These are phyloP conservation scores for Eilema sororculum DNA, from an alignment of 2,888 invertebrate species.

Conservation along the genomic window DNA sequence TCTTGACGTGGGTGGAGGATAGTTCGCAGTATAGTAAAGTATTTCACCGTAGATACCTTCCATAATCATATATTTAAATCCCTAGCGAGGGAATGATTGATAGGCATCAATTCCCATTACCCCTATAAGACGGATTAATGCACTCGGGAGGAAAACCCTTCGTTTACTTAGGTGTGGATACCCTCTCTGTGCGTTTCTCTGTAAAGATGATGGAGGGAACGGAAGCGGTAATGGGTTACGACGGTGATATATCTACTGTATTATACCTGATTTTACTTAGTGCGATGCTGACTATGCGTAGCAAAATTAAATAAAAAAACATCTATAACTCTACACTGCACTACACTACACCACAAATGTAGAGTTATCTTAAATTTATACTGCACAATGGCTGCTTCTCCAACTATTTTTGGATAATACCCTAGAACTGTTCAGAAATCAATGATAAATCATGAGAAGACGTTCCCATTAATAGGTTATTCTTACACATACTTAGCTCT, in stretches of 20 bases:
- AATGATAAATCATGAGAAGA: not conserved
- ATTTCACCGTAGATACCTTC: not conserved
- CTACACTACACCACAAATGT: not conserved
- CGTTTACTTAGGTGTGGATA: conserved; percentile 38
- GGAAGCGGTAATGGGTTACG: conserved; percentile 11
- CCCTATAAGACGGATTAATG: conserved; percentile 55
- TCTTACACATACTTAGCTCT: too few species aligned
- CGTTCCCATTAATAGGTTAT: not conserved
- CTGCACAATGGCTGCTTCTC: not conserved
- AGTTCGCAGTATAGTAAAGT: not conserved
- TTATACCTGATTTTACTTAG: not conserved
- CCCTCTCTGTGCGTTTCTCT: conserved; percentile 31
- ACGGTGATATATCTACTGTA: not conserved
- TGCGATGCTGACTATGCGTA: too few species aligned
- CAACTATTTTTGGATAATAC: not conserved
- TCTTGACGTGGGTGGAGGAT: not conserved
- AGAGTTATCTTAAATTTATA: not conserved
- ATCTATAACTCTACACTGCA: too few species aligned
- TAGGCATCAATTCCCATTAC: conserved; percentile 52
- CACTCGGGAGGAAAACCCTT: conserved; percentile 58
- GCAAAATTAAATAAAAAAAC: too few species aligned
- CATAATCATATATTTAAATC: conserved; percentile 27
- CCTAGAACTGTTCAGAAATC: not conserved
- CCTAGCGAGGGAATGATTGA: conserved; percentile 52
- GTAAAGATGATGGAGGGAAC: conserved; percentile 25